Percentiles rank a stretch among this genome's conserved stretches.
phyloP scores from a whole-genome alignment of 2,797 vertebrate species.

The Lacerta agilis region DNA sequence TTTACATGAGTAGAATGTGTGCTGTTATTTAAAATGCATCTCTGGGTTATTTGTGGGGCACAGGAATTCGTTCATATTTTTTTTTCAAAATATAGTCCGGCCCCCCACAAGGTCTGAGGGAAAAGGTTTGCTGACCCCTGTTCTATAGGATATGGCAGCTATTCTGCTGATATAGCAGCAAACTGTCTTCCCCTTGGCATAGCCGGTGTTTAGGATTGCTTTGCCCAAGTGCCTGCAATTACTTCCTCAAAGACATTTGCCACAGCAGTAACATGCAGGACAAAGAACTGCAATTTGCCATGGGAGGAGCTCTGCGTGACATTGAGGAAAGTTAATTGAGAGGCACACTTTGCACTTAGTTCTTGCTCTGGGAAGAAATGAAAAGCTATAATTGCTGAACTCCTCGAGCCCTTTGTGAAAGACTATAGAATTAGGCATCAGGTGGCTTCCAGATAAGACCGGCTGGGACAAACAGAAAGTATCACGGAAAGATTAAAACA shows the following conservation, averaged over 20 bases:
- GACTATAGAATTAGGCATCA: not conserved
- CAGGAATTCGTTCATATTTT: too few species aligned
- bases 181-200: too few species aligned
- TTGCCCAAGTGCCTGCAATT: not conserved
- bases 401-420: not conserved
- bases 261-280: not conserved
- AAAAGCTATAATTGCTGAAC: not conserved
- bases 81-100: too few species aligned
- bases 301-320: not conserved
- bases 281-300: conserved; percentile 3
- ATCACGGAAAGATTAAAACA: not conserved
- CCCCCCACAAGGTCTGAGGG: too few species aligned
- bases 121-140: too few species aligned
- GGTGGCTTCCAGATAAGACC: not conserved
- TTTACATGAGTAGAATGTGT: too few species aligned
- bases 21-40: too few species aligned
- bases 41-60: too few species aligned
- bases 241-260: not conserved
- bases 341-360: not conserved
- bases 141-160: too few species aligned
- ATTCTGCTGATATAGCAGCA: too few species aligned
- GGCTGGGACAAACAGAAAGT: not conserved
- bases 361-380: not conserved
- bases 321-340: not conserved
- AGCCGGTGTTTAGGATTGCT: not conserved